Conservation (phyloP, 2,797 vertebrate species). For the Pseudotriccus pelzelni region DNA sequence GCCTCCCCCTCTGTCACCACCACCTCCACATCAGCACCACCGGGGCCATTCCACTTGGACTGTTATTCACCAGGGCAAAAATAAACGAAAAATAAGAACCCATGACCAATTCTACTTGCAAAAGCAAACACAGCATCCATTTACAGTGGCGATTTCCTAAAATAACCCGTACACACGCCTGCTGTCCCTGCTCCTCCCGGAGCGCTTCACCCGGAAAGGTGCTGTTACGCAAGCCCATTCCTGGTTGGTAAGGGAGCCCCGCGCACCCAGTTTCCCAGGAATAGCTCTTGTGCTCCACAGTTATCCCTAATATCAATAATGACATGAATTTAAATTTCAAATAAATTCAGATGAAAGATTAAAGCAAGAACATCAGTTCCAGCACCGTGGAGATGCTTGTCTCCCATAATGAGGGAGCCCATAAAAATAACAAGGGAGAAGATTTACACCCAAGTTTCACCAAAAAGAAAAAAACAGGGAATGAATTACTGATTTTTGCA, state of each 20-base stretch:
- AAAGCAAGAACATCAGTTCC: not conserved
- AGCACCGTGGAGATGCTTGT: not conserved
- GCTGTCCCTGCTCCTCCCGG: accelerated
- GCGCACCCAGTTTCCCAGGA: not conserved
- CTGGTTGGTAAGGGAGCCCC: not conserved
- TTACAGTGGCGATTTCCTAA: not conserved
- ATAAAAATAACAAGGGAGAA: slow-evolving; percentile 3
- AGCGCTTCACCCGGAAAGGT: not conserved
- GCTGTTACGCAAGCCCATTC: not conserved
- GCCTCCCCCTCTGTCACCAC: not conserved
- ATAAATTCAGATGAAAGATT: not conserved
- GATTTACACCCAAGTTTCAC: not conserved
- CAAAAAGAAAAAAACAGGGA: not conserved
- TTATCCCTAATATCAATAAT: not conserved
- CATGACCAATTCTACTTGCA: not conserved
- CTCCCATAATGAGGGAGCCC: not conserved
- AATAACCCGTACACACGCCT: not conserved
- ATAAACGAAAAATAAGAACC: not conserved
- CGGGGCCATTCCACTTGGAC: not conserved
- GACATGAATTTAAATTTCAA: not conserved
- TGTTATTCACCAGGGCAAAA: not conserved
- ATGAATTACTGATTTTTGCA: slow-evolving; percentile 34
- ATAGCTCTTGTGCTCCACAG: not conserved
- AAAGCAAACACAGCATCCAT: not conserved
- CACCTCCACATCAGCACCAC: not conserved